Evolutionary conservation across 2,113 vertebrate species (phyloP), one percentile per base, ranked within the genome.

Genomic region (Lontra canadensis): DNA sequence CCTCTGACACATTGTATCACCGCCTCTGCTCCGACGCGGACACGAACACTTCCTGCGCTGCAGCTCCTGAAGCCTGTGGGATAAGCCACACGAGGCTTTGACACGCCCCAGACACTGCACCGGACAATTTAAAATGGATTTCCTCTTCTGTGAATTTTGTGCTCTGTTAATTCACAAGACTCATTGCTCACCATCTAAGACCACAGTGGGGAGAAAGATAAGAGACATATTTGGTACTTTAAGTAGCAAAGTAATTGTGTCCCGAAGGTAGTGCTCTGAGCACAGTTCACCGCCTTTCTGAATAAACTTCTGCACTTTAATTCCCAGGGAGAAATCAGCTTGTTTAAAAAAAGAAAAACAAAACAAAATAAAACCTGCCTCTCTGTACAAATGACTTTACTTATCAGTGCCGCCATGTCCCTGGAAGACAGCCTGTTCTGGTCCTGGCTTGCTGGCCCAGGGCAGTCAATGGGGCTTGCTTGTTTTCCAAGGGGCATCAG

Each of bases 151-250:
- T 94, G 44, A 81, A 94, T 94, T 98, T 79, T 90, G 65, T 93
- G 92, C 94, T 96, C 96, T 96, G 90, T 94, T 97, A 97, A 97
- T 94, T 97, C 97, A 95, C 85, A 93, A 96, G 92, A 96, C 73
- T 97, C 97, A 97, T 36, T 97, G 97, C 95, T 81, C 47, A 76
- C 85, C 95, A 95, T 71, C 84, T 69, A 97, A 88, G 92, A 94
- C 57, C 97, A 94, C 97, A 97, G 97, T 1, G 1, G 95, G 85
- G 15, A 9, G 87, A 85, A 76, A 85, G 87, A 97, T 82, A 96
- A 90, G 96, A 96, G 74, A 87, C 71, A 57, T 85, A 97, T 85
- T 93, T 90, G 96, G 84, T 78, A 81, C 80, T 98, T 96, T 90
- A 97, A 96, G 84, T 73, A 90, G 81, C 79, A 89, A 97, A 89